Evolutionary conservation across 2,888 invertebrate species (phyloP), one percentile per base, ranked within the genome.

Genomic region (Escarpia spicata): DNA sequence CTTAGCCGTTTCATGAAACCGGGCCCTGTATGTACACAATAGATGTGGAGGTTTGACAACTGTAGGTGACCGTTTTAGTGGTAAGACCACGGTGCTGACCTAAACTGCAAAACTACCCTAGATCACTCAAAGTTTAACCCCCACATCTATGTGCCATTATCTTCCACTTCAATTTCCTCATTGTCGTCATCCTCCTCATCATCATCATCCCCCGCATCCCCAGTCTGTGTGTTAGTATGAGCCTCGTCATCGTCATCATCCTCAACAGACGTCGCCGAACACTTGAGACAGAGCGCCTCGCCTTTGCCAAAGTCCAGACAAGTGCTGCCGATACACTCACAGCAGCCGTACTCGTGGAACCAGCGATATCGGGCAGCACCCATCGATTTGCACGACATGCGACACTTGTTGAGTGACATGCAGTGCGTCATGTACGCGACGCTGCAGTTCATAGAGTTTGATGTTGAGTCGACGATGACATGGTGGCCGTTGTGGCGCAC

Each of bases 301-400:
- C 58, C 92, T 91, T 94, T 98, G 1, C 99, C 99, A 96, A 98
- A 99, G 96, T 98, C 98, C 94, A 98, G 97, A 96, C 99, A 99
- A 91, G 98, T 98, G 94, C 98, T 97, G 0, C 99, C 98, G 92
- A 99, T 97, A 96, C 99, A 99, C 96, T 99, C 98, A 96, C 99
- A 99, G 96, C 99, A 99, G 0, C 98, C 99, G 92, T 95, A 94
- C 95, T 98, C 98, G 96, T 98, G 98, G 97, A 99, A 99, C 98
- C 99, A 99, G 95, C 99, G 97, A 97, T 97, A 98, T 91, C 95
- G 98, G 92, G 98, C 97, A 0, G 98, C 98, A 75, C 98, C 98
- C 98, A 98, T 98, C 19, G 98, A 98, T 94, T 95, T 94, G 96
- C 99, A 99, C 44, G 98, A 97, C 92, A 97, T 97, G 94, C 98